Conservation (phyloP, 2,113 vertebrate species). For the Raja brachyura region DNA sequence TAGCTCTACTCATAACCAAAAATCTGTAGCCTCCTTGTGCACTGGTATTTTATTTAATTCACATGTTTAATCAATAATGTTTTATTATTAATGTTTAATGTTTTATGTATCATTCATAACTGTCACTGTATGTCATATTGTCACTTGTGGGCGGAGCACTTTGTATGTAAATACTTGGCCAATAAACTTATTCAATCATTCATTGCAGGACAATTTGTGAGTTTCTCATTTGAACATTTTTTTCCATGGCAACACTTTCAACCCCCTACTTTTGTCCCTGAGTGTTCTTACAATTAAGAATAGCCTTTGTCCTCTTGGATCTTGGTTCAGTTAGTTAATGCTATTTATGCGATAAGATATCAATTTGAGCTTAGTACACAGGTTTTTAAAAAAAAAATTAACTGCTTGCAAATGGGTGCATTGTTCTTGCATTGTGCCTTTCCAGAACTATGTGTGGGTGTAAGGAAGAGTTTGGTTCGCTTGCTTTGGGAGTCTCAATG, state of each 20-base stretch:
- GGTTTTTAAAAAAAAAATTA: too few species aligned
- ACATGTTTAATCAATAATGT: too few species aligned
- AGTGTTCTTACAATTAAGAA: neutral
- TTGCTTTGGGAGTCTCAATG: neutral
- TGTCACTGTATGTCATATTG: too few species aligned
- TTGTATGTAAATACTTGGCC: too few species aligned
- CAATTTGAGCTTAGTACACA: neutral
- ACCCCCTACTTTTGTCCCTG: neutral
- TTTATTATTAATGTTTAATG: too few species aligned
- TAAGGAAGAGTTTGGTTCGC: neutral
- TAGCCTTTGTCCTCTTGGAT: neutral
- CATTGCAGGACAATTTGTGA: neutral
- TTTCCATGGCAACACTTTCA: neutral
- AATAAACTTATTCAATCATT: too few species aligned
- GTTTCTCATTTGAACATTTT: neutral
- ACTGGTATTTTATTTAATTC: too few species aligned
- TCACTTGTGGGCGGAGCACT: too few species aligned
- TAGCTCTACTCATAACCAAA: too few species aligned
- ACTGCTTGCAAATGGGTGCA: neutral
- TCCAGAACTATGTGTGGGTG: neutral
- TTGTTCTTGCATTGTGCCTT: neutral
- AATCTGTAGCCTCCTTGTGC: too few species aligned
- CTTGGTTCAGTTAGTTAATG: neutral
- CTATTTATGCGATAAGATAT: neutral
- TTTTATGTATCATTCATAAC: too few species aligned